A percentile compares a stretch with the other conserved stretches of the same genome.
phyloP scores from a whole-genome alignment of 1,140 invertebrate species.

The Eumeta japonica region DNA sequence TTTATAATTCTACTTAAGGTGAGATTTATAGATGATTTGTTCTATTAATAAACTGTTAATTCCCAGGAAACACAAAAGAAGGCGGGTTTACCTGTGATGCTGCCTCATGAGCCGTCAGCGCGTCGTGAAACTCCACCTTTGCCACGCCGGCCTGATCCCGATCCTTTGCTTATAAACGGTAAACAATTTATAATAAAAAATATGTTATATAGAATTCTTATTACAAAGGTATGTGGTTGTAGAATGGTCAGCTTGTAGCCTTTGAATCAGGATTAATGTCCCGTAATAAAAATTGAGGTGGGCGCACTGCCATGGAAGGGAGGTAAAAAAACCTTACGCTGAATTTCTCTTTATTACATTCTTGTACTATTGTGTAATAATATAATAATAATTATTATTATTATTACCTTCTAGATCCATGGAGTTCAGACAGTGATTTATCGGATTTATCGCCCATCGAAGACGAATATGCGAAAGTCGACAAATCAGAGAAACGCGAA shows the following conservation, averaged over 20 bases:
- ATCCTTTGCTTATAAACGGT: slow-evolving; percentile 56
- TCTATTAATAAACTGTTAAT: no score
- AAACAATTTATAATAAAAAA: slow-evolving; percentile 4
- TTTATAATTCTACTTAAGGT: no score
- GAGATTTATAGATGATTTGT: no score
- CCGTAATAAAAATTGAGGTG: no score
- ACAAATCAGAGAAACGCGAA: slow-evolving; percentile 32
- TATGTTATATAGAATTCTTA: background rate
- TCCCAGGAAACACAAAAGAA: slow-evolving; percentile 82
- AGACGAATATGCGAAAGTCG: slow-evolving; percentile 48
- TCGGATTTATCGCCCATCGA: slow-evolving; percentile 46
- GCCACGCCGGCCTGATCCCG: slow-evolving; percentile 68
- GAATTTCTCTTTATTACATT: no score
- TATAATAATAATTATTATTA: background rate
- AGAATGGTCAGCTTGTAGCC: no score
- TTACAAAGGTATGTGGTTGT: no score
- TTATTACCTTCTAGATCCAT: slow-evolving; percentile 33
- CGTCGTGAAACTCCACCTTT: slow-evolving; percentile 74
- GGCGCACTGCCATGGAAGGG: no score
- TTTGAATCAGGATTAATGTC: no score
- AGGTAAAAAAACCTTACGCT: no score
- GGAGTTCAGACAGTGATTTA: slow-evolving; percentile 49
- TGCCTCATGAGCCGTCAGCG: slow-evolving; percentile 76
- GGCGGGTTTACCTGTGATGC: slow-evolving; percentile 79
- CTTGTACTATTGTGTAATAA: background rate